These are phyloP conservation scores for Harmothoe impar DNA, from an alignment of 2,888 invertebrate species.

Conservation along the genomic window DNA sequence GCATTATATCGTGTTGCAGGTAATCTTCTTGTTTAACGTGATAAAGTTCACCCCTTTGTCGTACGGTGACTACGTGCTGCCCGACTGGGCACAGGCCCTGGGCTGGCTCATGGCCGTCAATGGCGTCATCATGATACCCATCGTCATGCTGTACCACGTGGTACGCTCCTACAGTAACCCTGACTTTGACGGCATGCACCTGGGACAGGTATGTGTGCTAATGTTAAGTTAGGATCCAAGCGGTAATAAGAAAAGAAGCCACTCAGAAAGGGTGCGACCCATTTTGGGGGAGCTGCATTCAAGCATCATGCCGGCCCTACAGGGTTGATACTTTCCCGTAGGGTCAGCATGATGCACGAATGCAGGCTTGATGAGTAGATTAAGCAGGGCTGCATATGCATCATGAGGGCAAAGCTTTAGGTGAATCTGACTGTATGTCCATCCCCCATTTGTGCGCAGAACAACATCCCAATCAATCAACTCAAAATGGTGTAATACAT, in stretches of 20 bases:
- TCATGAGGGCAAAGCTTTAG: neutral
- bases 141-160: slow-evolving; percentile 65
- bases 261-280: no score
- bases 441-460: neutral
- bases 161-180: slow-evolving; percentile 64
- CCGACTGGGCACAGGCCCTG: slow-evolving; percentile 69
- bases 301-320: no score
- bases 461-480: neutral
- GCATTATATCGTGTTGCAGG: no score
- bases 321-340: no score
- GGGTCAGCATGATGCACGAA: no score
- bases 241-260: no score
- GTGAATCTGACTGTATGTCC: neutral
- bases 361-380: no score
- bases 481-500: neutral
- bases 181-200: slow-evolving; percentile 68
- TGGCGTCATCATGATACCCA: slow-evolving; percentile 66
- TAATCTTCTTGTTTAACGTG: slow-evolving; percentile 68
- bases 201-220: slow-evolving; percentile 63
- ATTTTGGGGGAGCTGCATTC: no score
- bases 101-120: slow-evolving; percentile 71
- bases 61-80: slow-evolving; percentile 69
- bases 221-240: neutral
- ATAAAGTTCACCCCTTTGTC: slow-evolving; percentile 69
- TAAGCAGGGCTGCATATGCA: no score